Evolutionary conservation across 2,888 invertebrate species (phyloP).

Genomic region (Calameuta filiformis): DNA sequence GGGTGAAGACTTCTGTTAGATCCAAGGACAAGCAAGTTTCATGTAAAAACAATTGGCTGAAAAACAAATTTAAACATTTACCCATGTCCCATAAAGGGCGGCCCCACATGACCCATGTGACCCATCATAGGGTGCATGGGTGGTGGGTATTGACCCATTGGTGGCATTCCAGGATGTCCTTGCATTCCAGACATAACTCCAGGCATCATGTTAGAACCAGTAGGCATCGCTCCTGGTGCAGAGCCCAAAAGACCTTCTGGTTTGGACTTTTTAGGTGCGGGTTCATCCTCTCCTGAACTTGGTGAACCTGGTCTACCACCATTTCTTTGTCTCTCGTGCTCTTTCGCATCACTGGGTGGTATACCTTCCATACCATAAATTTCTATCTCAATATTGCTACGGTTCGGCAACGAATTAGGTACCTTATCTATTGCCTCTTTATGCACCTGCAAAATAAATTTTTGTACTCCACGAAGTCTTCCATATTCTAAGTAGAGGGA

Average conservation of each 20-base stretch:
- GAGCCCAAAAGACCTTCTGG: constrained; percentile 76
- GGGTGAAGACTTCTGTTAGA: neutral
- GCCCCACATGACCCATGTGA: constrained; percentile 79
- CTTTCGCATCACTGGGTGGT: constrained; percentile 92
- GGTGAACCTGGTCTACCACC: constrained; percentile 77
- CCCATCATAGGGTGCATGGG: constrained; percentile 72
- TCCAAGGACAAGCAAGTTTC: neutral
- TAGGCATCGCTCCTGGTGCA: constrained; percentile 71
- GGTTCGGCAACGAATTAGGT: constrained; percentile 96
- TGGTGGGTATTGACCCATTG: constrained; percentile 71
- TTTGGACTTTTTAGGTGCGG: constrained; percentile 80
- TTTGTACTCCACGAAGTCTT: neutral
- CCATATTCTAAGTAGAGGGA: neutral
- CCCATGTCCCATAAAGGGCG: constrained; percentile 80
- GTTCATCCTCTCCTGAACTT: constrained; percentile 88
- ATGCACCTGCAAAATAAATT: constrained; percentile 80
- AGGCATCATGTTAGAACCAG: constrained; percentile 75
- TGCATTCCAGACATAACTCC: constrained; percentile 73
- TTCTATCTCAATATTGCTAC: constrained; percentile 99
- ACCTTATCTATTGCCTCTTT: constrained; percentile 99
- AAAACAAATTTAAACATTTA: constrained; percentile 46
- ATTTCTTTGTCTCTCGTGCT: constrained; percentile 90
- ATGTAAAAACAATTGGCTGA: neutral
- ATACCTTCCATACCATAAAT: constrained; percentile 99
- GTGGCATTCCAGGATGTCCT: constrained; percentile 68